Evolutionary conservation across 2,797 vertebrate species (phyloP), one percentile per base, ranked within the genome.

Genomic region (Arnoldichthys spilopterus): DNA sequence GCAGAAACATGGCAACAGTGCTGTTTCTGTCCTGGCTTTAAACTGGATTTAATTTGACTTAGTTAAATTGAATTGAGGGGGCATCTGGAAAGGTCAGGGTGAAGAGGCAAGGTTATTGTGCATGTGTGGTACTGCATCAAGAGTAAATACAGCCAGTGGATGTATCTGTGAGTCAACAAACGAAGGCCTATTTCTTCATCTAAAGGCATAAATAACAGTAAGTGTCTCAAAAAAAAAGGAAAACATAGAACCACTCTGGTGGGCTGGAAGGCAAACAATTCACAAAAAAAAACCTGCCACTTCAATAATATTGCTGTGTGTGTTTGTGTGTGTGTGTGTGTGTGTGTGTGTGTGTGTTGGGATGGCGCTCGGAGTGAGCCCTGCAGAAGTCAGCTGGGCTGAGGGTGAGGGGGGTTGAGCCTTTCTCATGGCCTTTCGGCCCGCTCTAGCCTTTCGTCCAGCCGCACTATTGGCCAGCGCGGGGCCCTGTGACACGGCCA

Each of bases 381-480:
- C 82, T 92, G 89, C 87, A 80, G 85, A 87, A 89, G 86, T 81
- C 81, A 68, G 85, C 78, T 88, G 79, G 83, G 85, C 85, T 79
- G 86, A 85, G 87, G 89, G 87, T 78, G 82, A 81, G 85, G 77
- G 86, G 84, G 76, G 78, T 80, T 85, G 82, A 77, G 86, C 85
- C 87, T 90, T 93, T 94, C 93, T 93, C 92, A 94, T 94, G 92
- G 92, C 91, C 92, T 89, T 85, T 81, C 75, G 89, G 91, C 87
- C 90, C 78, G 85, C 86, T 75, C 54, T 88, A 85, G 89, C 89
- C 91, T 77, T 82, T 74, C 64, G 77, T 88, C 83, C 85, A 43
- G 76, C 86, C 76, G 82, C 72, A 77, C 80, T 88, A 90, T 92
- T 93, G 93, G 92, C 89, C 85, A 61, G 86, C 82, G 16, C 26